Base-by-base conservation (phyloP, 2,888 invertebrate species). In the Protonemura montana region DNA sequence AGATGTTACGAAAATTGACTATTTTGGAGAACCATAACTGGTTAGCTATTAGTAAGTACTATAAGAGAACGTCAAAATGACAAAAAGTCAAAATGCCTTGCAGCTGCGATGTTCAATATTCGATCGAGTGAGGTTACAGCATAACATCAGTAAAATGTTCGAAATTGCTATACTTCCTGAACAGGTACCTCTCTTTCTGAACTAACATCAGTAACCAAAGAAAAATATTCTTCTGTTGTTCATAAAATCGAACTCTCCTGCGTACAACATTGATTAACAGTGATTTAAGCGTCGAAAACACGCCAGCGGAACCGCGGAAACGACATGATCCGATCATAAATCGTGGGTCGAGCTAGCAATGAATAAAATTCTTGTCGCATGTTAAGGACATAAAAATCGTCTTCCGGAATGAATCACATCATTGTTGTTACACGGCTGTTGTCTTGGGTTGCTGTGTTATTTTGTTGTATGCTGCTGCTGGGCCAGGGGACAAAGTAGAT, bases 371-470 rank as follows among this genome's bases (percentile, higher is more conserved):
- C 59, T 59, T 21, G 59, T 59, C 59, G 21, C 21, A 21, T n/a
- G n/a, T n/a, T 59, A 59, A 21, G 59, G 59, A 59, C 59, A 59
- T 59, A 59, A 59, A 59, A 59, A 59, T 59, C 59, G 7, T 59
- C 59, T 59, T 59, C 59, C 59, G 59, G 59, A 59, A 59, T 59
- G 59, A 59, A 21, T 59, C 59, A 59, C 59, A 59, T n/a, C n/a
- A n/a, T 59, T 59, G 59, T 59, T 59, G 59, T 1, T 59, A 59
- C 59, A 59, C 1, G 59, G 21, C 59, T 59, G 2, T 59, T 59
- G 59, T 59, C 59, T 59, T 1, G 3, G 59, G 10, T 10, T 35
- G 10, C 59, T 16, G 21, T 10, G 21, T n/a, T n/a, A n/a, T n/a
- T n/a, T n/a, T n/a, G n/a, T n/a, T 21, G 21, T 59, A 16, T 21